These are phyloP conservation scores for Lateolabrax maculatus DNA, from an alignment of 2,797 vertebrate species.

Conservation along the genomic window DNA sequence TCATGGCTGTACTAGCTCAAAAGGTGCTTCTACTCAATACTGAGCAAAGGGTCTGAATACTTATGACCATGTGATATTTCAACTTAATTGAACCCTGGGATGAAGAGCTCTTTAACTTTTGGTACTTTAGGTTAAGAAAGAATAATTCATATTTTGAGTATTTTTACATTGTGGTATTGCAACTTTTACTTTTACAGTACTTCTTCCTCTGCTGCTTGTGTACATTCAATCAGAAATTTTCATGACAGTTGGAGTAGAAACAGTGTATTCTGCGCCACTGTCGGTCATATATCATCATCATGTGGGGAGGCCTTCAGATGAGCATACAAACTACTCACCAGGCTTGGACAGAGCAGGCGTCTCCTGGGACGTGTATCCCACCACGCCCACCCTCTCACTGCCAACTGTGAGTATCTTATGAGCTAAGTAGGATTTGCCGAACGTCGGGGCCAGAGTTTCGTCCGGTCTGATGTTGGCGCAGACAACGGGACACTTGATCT, in stretches of 20 bases:
- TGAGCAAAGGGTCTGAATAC: no score
- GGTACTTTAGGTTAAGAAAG: no score
- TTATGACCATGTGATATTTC: no score
- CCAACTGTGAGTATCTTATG: constrained; percentile 85
- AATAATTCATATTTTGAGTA: no score
- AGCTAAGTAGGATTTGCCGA: constrained; percentile 82
- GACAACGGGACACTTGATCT: constrained; percentile 86
- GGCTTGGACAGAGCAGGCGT: constrained; percentile 90
- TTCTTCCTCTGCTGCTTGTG: no score
- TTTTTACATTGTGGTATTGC: no score
- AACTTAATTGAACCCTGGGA: no score
- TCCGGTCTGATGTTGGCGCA: constrained; percentile 91
- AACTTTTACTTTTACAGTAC: no score
- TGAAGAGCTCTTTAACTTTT: no score
- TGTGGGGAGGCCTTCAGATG: neutral
- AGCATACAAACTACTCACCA: constrained; percentile 78
- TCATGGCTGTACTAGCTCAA: no score
- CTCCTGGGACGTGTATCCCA: constrained; percentile 94
- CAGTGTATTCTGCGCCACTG: neutral
- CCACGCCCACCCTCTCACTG: constrained; percentile 87
- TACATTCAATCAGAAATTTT: no score
- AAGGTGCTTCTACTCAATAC: no score
- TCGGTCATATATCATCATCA: neutral
- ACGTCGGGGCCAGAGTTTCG: constrained; percentile 72
- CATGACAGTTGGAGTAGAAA: neutral